Evolutionary conservation across 2,113 vertebrate species (phyloP).

Genomic region (Choloepus hoffmanni): DNA sequence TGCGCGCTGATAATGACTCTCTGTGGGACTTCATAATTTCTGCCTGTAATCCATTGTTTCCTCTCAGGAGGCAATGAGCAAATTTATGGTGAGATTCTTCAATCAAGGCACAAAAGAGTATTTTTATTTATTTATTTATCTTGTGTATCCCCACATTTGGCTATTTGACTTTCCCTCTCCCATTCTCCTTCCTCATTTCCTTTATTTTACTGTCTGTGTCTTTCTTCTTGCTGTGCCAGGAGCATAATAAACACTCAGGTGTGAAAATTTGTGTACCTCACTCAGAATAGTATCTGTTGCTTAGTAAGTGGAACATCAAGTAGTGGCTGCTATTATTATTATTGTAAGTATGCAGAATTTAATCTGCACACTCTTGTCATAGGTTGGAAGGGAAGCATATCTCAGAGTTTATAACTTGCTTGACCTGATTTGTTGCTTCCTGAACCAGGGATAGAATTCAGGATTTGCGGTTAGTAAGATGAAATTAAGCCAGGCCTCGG

Average conservation of each 20-base stretch:
- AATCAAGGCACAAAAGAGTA: constrained; percentile 45
- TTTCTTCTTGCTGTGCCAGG: neutral
- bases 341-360: neutral
- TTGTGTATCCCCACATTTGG: neutral
- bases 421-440: neutral
- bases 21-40: constrained; percentile 76
- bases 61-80: constrained; percentile 64
- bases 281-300: neutral
- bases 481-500: neutral
- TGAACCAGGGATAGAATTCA: constrained; percentile 15
- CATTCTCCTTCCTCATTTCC: neutral
- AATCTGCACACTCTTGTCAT: neutral
- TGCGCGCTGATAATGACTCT: constrained; percentile 71
- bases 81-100: constrained; percentile 77
- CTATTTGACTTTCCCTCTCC: neutral
- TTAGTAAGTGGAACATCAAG: neutral
- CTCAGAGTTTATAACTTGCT: neutral
- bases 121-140: neutral
- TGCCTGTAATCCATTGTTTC: constrained; percentile 72
- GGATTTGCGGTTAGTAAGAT: neutral
- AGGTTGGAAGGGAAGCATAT: neutral
- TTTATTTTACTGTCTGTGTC: neutral
- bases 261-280: neutral
- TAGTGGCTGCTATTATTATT: neutral
- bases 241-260: neutral